Conservation (phyloP, 2,797 vertebrate genomes). For the Botia kubotai region DNA sequence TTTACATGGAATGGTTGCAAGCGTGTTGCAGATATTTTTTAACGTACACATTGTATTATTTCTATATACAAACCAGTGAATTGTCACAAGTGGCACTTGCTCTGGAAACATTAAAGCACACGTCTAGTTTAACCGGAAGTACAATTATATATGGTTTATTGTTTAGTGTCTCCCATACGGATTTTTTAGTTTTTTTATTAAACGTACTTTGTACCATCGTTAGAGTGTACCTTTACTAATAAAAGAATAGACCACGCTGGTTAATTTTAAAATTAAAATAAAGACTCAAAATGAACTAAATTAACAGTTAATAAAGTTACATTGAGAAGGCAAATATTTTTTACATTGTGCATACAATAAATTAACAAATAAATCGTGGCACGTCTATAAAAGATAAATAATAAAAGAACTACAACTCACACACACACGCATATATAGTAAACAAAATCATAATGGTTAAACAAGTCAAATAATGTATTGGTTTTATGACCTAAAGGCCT, state of each 20-base stretch:
- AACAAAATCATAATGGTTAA: not conserved
- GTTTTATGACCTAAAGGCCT: no score
- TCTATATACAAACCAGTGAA: not conserved
- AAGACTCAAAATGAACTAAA: not conserved
- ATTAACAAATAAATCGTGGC: not conserved
- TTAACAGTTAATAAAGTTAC: not conserved
- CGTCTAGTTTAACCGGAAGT: conserved; percentile 16
- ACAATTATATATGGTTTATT: not conserved
- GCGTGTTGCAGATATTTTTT: no score
- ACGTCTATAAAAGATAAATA: not conserved
- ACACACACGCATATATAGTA: no score
- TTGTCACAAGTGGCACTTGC: not conserved
- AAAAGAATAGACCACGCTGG: no score
- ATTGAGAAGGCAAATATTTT: not conserved
- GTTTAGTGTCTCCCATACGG: not conserved
- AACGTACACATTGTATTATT: no score
- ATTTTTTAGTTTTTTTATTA: not conserved
- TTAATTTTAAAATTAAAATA: not conserved
- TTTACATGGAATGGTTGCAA: no score
- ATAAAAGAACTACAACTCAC: no score
- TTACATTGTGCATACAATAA: not conserved
- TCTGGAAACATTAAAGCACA: not conserved
- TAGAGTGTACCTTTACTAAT: not conserved
- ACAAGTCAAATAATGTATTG: no score
- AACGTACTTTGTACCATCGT: no score